Evolutionary conservation across 1,140 invertebrate species (phyloP).

Genomic region (Ceratosolen solmsi): DNA sequence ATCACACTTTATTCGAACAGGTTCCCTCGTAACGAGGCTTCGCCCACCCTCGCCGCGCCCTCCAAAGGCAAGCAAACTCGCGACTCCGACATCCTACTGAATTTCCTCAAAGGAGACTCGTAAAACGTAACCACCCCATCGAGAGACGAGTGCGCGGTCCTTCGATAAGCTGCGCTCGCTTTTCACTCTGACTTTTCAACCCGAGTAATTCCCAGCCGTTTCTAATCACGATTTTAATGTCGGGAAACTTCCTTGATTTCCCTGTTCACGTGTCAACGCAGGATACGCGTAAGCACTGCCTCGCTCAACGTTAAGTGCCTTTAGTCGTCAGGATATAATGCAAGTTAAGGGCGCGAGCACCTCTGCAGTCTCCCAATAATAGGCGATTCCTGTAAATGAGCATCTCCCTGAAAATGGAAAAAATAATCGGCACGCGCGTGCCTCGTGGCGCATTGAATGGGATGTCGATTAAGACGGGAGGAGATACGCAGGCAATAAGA

Average conservation of each 20-base stretch:
- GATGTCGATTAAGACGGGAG: not conserved
- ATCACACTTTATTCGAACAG: conserved; percentile 73
- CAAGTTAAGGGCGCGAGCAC: not conserved
- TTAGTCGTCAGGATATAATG: not conserved
- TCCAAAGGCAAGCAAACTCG: not conserved
- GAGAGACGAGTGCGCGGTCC: conserved; percentile 54
- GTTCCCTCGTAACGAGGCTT: conserved; percentile 67
- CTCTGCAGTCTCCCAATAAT: too few relatives aligned
- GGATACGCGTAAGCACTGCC: not conserved
- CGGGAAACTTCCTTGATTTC: conserved; percentile 37
- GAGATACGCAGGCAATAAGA: too few relatives aligned
- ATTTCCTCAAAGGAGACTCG: conserved; percentile 65
- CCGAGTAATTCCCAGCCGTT: conserved; percentile 28
- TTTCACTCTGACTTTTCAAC: not conserved
- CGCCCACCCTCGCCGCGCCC: conserved; percentile 22
- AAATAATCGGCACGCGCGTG: too few relatives aligned
- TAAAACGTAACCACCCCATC: conserved; percentile 70
- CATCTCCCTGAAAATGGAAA: too few relatives aligned
- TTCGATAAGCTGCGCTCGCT: conserved; percentile 56
- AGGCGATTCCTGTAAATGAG: too few relatives aligned
- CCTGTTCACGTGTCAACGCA: conserved; percentile 40
- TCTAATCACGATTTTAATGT: conserved; percentile 49
- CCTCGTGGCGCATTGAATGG: too few relatives aligned
- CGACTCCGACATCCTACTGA: conserved; percentile 22
- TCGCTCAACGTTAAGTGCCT: not conserved